Percentiles rank a stretch among this genome's conserved stretches.
These are phyloP conservation scores for Caloenas nicobarica DNA, from an alignment of 2,113 vertebrate species.

Conservation along the genomic window DNA sequence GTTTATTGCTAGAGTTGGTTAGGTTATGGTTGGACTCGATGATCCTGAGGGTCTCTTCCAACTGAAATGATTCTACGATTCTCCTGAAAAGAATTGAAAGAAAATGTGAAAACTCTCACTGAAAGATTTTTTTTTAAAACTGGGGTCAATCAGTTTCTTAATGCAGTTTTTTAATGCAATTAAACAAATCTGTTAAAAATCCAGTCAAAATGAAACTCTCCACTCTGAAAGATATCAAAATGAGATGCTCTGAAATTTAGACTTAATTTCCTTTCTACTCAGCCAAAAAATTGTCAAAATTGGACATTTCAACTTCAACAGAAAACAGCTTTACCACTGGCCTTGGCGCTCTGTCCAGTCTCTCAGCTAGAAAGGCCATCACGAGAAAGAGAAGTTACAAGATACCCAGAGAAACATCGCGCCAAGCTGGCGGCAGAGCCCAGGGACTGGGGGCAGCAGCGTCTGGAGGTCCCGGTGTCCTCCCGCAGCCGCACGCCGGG, in stretches of 20 bases:
- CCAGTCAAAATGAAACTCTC: not conserved
- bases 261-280: not conserved
- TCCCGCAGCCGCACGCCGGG: fast-evolving
- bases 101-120: not conserved
- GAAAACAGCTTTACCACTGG: not conserved
- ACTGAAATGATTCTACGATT: no score
- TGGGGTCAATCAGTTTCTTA: not conserved
- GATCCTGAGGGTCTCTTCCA: no score
- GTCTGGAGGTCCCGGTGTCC: not conserved
- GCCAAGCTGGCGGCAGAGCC: fast-evolving
- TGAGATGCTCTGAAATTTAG: not conserved
- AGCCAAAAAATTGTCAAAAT: not conserved
- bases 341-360: not conserved
- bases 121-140: not conserved
- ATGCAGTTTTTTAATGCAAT: not conserved
- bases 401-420: not conserved
- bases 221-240: not conserved
- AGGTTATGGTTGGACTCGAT: no score
- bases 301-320: not conserved
- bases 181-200: not conserved
- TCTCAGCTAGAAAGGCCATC: not conserved
- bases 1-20: no score
- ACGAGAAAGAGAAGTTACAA: not conserved
- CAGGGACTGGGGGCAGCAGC: not conserved
- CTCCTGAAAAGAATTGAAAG: not conserved